phyloP scores from a whole-genome alignment of 1,140 invertebrate genomes.

The Drosophila athabasca region DNA sequence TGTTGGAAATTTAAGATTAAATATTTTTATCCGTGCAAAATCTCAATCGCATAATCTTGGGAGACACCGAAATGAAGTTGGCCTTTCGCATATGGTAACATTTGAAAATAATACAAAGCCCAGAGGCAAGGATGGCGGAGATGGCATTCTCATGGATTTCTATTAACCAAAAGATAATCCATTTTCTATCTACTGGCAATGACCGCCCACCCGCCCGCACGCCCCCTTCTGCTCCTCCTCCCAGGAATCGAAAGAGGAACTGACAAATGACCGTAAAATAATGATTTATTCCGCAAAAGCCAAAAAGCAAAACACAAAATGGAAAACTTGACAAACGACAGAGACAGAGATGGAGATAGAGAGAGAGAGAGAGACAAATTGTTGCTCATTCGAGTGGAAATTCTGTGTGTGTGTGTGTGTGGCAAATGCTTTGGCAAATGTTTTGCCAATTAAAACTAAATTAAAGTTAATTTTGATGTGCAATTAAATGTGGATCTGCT shows the following conservation, averaged over 20 bases:
- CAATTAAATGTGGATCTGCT: slow-evolving; percentile 60
- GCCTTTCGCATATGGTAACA: too few relatives aligned
- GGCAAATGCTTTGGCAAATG: slow-evolving; percentile 28
- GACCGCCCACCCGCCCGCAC: too few relatives aligned
- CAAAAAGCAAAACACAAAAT: background rate
- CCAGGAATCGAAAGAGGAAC: slow-evolving; percentile 13
- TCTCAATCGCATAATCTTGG: too few relatives aligned
- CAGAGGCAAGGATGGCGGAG: too few relatives aligned
- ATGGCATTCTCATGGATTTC: too few relatives aligned
- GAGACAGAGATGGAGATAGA: too few relatives aligned
- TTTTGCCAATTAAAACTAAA: slow-evolving; percentile 75
- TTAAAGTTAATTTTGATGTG: slow-evolving; percentile 74
- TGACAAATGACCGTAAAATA: slow-evolving; percentile 30
- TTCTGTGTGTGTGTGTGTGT: background rate
- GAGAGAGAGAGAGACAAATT: slow-evolving; percentile 17
- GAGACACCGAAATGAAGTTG: too few relatives aligned
- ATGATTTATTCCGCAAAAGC: slow-evolving; percentile 1
- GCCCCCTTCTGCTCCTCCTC: background rate
- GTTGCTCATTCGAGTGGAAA: slow-evolving; percentile 22
- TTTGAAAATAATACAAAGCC: too few relatives aligned
- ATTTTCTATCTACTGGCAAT: background rate
- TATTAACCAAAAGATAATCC: background rate
- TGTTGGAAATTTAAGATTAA: too few relatives aligned
- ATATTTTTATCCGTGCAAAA: too few relatives aligned
- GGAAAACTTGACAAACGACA: background rate